phyloP scores from a whole-genome alignment of 2,797 vertebrate species.

The Cebuella pygmaea region DNA sequence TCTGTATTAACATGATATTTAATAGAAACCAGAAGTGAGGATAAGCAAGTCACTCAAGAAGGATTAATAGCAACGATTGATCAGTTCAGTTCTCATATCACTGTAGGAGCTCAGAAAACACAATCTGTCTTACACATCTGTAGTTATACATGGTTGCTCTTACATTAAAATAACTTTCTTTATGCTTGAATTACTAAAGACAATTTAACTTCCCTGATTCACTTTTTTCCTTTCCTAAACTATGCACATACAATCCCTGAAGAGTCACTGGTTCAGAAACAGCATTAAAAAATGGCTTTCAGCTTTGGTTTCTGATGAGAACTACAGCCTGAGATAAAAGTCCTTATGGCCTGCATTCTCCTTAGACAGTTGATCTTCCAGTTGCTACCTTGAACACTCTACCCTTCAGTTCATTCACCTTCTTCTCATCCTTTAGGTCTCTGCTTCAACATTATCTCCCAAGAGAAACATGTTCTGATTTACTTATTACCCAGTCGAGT shows the following conservation, averaged over 20 bases:
- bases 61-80: not conserved
- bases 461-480: not conserved
- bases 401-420: not conserved
- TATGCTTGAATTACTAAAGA: not conserved
- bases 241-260: not conserved
- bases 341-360: not conserved
- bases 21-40: not conserved
- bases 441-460: not conserved
- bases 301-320: not conserved
- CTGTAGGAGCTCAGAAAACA: not conserved
- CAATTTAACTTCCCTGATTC: not conserved
- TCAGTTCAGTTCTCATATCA: not conserved
- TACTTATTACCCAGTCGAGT: not conserved
- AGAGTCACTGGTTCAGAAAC: not conserved
- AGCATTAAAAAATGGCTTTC: not conserved
- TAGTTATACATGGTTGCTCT: not conserved
- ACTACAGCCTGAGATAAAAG: not conserved
- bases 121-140: not conserved
- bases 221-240: not conserved
- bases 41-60: not conserved
- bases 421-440: not conserved
- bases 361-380: not conserved
- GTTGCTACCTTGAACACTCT: not conserved
- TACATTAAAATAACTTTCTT: not conserved
- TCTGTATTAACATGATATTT: constrained; percentile 2